Percentiles rank a stretch among this genome's conserved stretches.
phyloP scores from a whole-genome alignment of 2,113 vertebrate genomes.

The Brachyistius frenatus region DNA sequence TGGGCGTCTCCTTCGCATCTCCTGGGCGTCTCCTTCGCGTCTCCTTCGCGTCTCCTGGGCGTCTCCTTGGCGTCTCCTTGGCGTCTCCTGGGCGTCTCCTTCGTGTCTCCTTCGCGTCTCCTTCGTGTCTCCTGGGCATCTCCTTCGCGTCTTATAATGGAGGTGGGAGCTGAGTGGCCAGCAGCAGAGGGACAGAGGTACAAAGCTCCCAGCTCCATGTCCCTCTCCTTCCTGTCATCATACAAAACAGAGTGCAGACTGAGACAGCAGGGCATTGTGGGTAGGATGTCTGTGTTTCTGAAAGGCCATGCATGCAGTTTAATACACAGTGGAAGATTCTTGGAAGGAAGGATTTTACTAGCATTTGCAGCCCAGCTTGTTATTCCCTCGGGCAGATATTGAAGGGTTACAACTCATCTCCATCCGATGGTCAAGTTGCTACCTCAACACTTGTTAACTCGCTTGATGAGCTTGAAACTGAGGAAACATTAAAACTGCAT shows the following conservation, averaged over 20 bases:
- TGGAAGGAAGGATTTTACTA: background rate
- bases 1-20: too few species aligned
- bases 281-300: constrained; percentile 16
- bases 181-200: constrained; percentile 55
- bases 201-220: constrained; percentile 20
- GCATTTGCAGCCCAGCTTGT: constrained; percentile 4
- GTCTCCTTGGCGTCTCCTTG: too few species aligned
- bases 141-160: constrained; percentile 67
- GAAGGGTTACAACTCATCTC: constrained; percentile 42
- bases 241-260: background rate
- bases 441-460: constrained; percentile 45
- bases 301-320: constrained; percentile 21
- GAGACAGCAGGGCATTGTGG: constrained; percentile 29
- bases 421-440: constrained; percentile 41
- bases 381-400: constrained; percentile 15
- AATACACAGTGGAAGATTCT: constrained; percentile 16
- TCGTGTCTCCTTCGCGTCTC: too few species aligned
- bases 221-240: background rate
- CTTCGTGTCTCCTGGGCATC: too few species aligned
- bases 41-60: too few species aligned
- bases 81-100: too few species aligned
- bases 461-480: constrained; percentile 35
- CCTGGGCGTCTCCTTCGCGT: too few species aligned
- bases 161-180: constrained; percentile 57
- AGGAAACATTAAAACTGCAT: constrained; percentile 22